Evolutionary conservation across 2,888 invertebrate genomes (phyloP), one percentile per base, ranked within the genome.

Genomic region (Chrysomela aeneicollis): DNA sequence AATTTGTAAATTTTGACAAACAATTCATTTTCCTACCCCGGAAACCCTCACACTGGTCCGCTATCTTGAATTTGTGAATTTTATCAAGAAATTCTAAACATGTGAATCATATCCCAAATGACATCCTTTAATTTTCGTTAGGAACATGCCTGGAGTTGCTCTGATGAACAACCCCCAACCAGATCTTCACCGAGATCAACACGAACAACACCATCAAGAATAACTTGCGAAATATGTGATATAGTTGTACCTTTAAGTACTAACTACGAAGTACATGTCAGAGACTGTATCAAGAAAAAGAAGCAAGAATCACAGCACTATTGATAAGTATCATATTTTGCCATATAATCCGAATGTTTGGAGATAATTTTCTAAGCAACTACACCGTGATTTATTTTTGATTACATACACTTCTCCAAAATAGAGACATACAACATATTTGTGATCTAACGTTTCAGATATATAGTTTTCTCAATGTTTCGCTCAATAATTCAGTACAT

Each of bases 101-200:
- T n/a, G n/a, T n/a, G n/a, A n/a, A n/a, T 6, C 26, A 26, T 26
- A 26, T 26, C 6, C 26, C 26, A 26, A 26, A 26, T 26, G 6
- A 26, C 9, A 53, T 53, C 30, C 19, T 32, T 26, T 53, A 12
- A 32, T 17, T 32, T 65, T 37, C 47, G 62, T 59, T 46, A 73
- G 71, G 70, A 65, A 52, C 71, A 73, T 50, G 73, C 72, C 1
- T 49, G 69, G 2, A 67, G 67, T 1, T 72, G 72, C 35, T 71
- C 70, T 1, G 68, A 71, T 47, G 71, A 71, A 26, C 57, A 60
- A 19, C 51, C 67, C 18, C 49, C 60, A 21, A 64, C 65, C 17
- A 60, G 61, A 12, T 54, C 50, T 10, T 19, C 54, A 4, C 53
- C 59, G 4, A 68, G 61, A 47, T 18, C 54, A 1, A 51, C 59